phyloP scores from a whole-genome alignment of 1,140 invertebrate species.

The Ceratoteleas bidentatus region DNA sequence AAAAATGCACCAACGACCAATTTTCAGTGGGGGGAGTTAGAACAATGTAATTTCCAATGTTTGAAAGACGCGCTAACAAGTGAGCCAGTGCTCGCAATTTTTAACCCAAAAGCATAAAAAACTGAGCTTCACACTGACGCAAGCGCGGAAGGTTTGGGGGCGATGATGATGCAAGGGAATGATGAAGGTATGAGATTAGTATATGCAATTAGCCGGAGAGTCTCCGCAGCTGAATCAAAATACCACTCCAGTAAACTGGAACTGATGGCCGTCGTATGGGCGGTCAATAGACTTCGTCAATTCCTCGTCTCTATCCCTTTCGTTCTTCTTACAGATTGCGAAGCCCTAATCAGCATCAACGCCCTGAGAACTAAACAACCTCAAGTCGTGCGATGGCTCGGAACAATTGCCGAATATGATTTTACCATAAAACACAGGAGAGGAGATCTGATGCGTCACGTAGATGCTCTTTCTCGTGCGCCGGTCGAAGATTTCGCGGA shows the following conservation, averaged over 20 bases:
- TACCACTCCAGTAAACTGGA: conserved; percentile 68
- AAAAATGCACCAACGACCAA: not conserved
- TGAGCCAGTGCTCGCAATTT: conserved; percentile 70
- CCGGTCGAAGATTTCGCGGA: not conserved
- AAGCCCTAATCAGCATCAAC: conserved; percentile 20
- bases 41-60: conserved; percentile 56
- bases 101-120: conserved; percentile 64
- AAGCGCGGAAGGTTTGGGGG: conserved; percentile 49
- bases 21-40: conserved; percentile 39
- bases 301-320: conserved; percentile 46
- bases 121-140: conserved; percentile 73
- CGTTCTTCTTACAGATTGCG: conserved; percentile 49
- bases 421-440: conserved; percentile 14
- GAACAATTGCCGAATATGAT: conserved; percentile 13
- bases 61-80: conserved; percentile 51
- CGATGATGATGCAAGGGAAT: conserved; percentile 65
- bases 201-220: not conserved
- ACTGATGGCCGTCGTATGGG: conserved; percentile 59
- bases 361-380: not conserved
- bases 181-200: conserved; percentile 31
- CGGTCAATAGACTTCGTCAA: conserved; percentile 31
- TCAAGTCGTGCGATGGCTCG: conserved; percentile 27
- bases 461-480: conserved; percentile 18
- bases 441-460: conserved; percentile 15
- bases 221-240: conserved; percentile 29